Percentiles rank a stretch among this genome's conserved stretches.
Conservation (phyloP, 2,113 vertebrate species). For the Dromaius novaehollandiae region DNA sequence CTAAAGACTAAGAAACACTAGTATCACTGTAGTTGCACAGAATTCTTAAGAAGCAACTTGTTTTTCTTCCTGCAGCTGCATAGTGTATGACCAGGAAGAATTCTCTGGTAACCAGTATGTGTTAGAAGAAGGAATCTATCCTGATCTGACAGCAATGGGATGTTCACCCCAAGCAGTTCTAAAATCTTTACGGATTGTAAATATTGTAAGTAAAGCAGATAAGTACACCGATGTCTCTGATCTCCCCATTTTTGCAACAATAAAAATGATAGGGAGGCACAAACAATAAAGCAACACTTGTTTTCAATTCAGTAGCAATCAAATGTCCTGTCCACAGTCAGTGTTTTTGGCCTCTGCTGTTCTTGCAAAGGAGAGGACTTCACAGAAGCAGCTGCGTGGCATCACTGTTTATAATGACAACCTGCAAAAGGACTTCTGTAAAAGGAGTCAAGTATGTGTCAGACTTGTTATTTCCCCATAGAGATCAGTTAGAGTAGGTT, state of each 20-base stretch:
- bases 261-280: background rate
- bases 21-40: background rate
- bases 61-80: constrained; percentile 81
- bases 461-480: background rate
- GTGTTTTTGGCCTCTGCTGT: background rate
- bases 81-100: constrained; percentile 85
- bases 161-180: constrained; percentile 78
- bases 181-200: constrained; percentile 83
- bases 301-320: background rate
- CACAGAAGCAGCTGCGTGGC: background rate
- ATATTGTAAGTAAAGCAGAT: constrained; percentile 82
- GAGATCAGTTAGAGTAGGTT: background rate
- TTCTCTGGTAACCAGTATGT: constrained; percentile 90
- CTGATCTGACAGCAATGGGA: constrained; percentile 84
- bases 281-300: background rate
- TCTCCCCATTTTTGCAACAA: background rate
- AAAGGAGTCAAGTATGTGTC: background rate
- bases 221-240: background rate
- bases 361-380: background rate
- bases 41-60: background rate
- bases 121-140: constrained; percentile 92
- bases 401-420: background rate
- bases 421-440: background rate
- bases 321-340: background rate
- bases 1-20: background rate